Evolutionary conservation across 2,888 invertebrate genomes (phyloP).

Genomic region (Pristionchus mayeri): DNA sequence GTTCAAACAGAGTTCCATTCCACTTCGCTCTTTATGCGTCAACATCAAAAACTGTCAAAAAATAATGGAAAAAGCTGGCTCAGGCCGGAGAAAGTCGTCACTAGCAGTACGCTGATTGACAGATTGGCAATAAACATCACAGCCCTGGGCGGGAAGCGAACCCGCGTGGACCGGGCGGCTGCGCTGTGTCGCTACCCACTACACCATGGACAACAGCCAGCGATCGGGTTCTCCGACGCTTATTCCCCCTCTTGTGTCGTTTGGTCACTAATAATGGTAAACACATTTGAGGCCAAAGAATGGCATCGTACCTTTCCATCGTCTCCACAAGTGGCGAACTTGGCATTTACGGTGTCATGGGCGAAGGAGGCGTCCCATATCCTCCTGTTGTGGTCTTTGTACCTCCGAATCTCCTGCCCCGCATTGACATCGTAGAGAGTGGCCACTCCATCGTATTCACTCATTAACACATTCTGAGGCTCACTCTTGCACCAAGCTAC

Average conservation of each 20-base stretch:
- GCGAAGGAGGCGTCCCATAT: background rate
- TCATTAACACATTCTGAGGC: background rate
- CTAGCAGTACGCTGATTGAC: constrained; percentile 43
- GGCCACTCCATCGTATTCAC: constrained; percentile 19
- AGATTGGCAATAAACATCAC: constrained; percentile 45
- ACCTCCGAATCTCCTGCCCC: background rate
- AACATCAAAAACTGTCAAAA: background rate
- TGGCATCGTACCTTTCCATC: constrained; percentile 43
- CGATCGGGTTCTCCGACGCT: background rate
- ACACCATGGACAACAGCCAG: background rate
- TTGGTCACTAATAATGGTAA: background rate
- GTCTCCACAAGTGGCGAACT: constrained; percentile 28
- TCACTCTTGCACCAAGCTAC: background rate
- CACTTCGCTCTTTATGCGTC: too few species aligned
- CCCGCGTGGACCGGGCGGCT: background rate
- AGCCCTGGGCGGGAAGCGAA: constrained; percentile 22
- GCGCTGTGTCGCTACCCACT: constrained; percentile 11
- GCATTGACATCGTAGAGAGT: background rate
- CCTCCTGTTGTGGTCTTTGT: constrained; percentile 24
- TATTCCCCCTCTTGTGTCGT: too few species aligned
- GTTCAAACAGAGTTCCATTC: too few species aligned
- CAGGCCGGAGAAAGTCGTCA: constrained; percentile 42
- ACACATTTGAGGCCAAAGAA: background rate
- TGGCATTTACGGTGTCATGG: background rate
- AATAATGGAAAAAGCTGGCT: constrained; percentile 17